Evolutionary conservation across 2,797 vertebrate genomes (phyloP).

Genomic region (Cuculus canorus): DNA sequence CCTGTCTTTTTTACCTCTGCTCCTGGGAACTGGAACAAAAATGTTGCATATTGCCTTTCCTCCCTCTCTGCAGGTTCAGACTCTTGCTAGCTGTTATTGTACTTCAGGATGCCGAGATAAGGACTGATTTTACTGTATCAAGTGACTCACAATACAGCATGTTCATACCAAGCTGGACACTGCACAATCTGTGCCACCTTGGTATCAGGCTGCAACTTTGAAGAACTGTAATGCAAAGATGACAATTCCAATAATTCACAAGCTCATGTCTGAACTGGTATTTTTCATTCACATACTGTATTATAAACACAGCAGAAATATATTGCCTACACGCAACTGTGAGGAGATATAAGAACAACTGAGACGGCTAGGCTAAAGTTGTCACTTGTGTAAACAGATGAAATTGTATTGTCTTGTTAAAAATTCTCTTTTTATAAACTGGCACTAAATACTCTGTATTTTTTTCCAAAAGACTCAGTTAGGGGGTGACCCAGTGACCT

Average conservation of each 20-base stretch:
- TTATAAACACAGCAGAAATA: neutral
- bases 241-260: neutral
- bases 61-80: neutral
- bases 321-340: neutral
- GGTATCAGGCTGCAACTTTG: neutral
- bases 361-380: neutral
- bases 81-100: neutral
- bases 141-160: neutral
- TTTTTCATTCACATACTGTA: neutral
- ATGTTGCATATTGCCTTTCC: neutral
- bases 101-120: neutral
- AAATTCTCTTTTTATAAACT: neutral
- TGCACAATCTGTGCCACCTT: neutral
- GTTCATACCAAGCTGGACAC: neutral
- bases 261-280: neutral
- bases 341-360: neutral
- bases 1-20: neutral
- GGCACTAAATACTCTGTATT: neutral
- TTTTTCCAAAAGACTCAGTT: neutral
- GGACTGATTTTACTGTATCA: neutral
- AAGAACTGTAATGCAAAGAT: neutral
- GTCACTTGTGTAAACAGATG: neutral
- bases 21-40: neutral
- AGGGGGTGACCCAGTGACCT: neutral
- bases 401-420: neutral